phyloP scores from a whole-genome alignment of 2,113 vertebrate genomes.

The Meleagris gallopavo region DNA sequence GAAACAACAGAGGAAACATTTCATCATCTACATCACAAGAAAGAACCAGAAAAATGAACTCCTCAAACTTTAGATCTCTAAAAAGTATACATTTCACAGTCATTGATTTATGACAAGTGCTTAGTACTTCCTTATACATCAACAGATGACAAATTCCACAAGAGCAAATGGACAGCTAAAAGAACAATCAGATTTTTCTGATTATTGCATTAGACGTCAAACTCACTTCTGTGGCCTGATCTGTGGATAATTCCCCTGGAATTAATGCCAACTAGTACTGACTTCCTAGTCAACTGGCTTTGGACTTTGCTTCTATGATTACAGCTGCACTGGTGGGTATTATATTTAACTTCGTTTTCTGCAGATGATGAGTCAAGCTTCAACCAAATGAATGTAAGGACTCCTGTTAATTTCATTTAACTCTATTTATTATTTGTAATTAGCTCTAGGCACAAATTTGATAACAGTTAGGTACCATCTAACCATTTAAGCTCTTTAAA shows the following conservation, averaged over 20 bases:
- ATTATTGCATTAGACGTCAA: neutral
- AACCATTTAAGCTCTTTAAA: neutral
- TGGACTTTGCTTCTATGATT: neutral
- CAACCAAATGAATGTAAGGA: neutral
- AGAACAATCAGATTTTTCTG: neutral
- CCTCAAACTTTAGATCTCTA: neutral
- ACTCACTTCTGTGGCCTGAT: neutral
- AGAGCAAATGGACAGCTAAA: neutral
- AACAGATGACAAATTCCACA: neutral
- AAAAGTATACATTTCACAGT: neutral
- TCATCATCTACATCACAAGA: neutral
- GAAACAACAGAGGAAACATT: neutral
- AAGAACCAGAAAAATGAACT: neutral
- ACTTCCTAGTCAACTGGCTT: neutral
- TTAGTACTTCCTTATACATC: neutral
- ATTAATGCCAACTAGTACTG: neutral
- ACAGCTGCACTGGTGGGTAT: neutral
- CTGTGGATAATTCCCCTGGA: neutral
- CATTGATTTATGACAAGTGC: neutral
- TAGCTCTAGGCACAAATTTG: conserved; percentile 16
- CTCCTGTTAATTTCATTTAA: conserved; percentile 31
- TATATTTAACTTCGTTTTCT: conserved; percentile 19
- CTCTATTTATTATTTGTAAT: conserved; percentile 24
- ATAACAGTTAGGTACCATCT: neutral
- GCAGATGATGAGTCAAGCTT: conserved; percentile 6